These are phyloP conservation scores for Macaca mulatta DNA, from an alignment of 2,113 vertebrate genomes.

Conservation along the genomic window DNA sequence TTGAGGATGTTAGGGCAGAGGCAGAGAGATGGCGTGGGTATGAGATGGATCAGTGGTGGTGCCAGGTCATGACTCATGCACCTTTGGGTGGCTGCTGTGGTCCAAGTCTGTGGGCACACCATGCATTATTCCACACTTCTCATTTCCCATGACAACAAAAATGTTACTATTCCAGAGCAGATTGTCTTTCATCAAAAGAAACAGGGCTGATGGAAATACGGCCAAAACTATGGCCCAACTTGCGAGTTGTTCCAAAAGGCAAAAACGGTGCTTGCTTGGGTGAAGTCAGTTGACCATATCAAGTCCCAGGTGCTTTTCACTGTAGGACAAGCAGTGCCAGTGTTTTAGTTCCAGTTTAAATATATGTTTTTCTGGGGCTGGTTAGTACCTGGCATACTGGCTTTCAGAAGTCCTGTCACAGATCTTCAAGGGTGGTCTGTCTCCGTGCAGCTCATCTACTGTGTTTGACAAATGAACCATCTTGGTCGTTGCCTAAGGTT, in stretches of 20 bases:
- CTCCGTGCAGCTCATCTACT: not conserved
- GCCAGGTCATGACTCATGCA: accelerated
- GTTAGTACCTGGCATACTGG: not conserved
- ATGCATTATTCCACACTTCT: not conserved
- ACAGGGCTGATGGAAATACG: not conserved
- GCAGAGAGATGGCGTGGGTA: not conserved
- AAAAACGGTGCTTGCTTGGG: not conserved
- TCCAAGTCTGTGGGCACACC: not conserved
- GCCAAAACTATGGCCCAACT: not conserved
- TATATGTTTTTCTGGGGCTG: not conserved
- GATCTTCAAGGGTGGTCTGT: not conserved
- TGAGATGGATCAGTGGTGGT: accelerated
- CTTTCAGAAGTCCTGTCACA: not conserved
- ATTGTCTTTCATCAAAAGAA: not conserved
- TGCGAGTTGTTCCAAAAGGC: not conserved
- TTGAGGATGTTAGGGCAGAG: not conserved
- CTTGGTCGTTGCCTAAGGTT: not conserved
- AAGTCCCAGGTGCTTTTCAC: not conserved
- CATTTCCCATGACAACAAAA: accelerated
- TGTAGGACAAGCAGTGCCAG: accelerated
- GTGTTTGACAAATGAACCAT: not conserved
- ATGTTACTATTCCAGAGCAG: not conserved
- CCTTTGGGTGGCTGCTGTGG: not conserved
- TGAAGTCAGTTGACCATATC: not conserved
- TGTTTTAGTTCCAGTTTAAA: not conserved